Conservation (phyloP, 2,888 invertebrate genomes). For the Urechis unicinctus region DNA sequence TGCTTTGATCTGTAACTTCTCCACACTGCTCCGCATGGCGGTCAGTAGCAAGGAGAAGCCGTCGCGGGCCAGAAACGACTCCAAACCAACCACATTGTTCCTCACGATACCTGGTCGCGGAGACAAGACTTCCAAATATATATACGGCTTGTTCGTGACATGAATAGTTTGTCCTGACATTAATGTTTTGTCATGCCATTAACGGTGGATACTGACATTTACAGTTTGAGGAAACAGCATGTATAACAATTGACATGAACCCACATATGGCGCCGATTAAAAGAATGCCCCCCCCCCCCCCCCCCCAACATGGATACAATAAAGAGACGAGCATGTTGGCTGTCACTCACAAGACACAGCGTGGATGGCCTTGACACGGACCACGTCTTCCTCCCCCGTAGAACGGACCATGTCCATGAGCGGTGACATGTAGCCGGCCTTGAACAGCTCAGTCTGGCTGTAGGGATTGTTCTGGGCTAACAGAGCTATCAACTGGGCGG, state of each 20-base stretch:
- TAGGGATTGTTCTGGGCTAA: constrained; percentile 79
- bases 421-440: constrained; percentile 61
- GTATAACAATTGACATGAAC: no score
- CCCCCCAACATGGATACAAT: no score
- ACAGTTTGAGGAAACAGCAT: no score
- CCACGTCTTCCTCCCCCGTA: constrained; percentile 56
- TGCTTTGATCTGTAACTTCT: constrained; percentile 64
- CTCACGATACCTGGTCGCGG: constrained; percentile 60
- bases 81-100: constrained; percentile 59
- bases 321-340: no score
- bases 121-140: no score
- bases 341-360: constrained; percentile 77
- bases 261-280: no score
- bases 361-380: constrained; percentile 66
- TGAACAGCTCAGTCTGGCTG: constrained; percentile 67
- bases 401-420: constrained; percentile 61
- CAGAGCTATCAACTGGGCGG: constrained; percentile 68
- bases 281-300: no score
- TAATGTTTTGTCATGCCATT: neutral
- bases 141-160: no score
- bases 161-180: no score
- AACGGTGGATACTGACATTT: no score
- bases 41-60: constrained; percentile 63
- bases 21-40: constrained; percentile 58
- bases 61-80: constrained; percentile 60